Conservation (phyloP, 2,797 vertebrate species). For the Podargus strigoides region DNA sequence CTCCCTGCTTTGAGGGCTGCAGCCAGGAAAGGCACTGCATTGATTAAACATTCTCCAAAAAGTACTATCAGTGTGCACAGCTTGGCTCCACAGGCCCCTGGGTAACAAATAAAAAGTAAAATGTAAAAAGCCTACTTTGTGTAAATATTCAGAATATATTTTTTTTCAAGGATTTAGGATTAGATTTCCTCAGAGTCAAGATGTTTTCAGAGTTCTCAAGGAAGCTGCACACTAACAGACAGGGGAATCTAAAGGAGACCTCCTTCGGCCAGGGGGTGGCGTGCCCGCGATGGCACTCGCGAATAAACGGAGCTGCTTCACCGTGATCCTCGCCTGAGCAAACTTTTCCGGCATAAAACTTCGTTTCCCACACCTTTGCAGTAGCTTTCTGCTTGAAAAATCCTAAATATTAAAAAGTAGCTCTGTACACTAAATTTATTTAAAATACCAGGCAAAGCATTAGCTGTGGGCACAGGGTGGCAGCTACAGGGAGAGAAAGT, state of each 20-base stretch:
- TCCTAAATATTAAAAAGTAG: neutral
- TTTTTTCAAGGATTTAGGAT: neutral
- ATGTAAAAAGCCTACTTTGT: neutral
- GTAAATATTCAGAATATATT: neutral
- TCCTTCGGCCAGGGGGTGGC: no score
- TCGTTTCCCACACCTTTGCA: no score
- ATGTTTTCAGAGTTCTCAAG: neutral
- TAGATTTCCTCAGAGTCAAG: neutral
- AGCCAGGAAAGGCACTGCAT: neutral
- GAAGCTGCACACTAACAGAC: neutral
- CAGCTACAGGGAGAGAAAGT: neutral
- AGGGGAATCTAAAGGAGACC: neutral
- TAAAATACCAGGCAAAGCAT: neutral
- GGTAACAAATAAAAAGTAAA: neutral
- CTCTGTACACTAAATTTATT: neutral
- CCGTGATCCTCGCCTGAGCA: no score
- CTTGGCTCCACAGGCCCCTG: neutral
- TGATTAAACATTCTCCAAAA: neutral
- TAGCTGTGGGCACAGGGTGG: neutral
- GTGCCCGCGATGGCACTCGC: no score
- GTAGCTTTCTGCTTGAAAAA: neutral
- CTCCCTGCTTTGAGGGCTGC: neutral
- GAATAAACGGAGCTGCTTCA: no score
- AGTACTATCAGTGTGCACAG: neutral
- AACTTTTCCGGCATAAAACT: no score